Percentiles rank a stretch among this genome's conserved stretches.
These are phyloP conservation scores for Coregonus ussuriensis DNA, from an alignment of 2,797 vertebrate species.

Conservation along the genomic window DNA sequence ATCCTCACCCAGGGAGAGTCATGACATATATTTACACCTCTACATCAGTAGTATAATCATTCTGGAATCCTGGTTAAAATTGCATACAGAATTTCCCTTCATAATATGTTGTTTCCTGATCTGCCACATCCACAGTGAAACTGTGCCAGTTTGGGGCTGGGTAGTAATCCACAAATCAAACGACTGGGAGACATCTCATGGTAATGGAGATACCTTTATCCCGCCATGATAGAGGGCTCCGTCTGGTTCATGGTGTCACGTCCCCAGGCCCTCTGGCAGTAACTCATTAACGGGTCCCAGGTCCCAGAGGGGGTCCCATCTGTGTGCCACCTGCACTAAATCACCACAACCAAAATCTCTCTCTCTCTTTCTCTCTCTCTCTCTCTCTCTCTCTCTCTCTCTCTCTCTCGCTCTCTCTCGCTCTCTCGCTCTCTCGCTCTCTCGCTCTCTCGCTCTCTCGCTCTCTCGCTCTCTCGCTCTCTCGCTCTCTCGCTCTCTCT, in stretches of 20 bases:
- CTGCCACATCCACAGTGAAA: slow-evolving; percentile 5
- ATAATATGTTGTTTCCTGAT: slow-evolving; percentile 14
- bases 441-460: slow-evolving; percentile 1
- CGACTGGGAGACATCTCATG: slow-evolving; percentile 41
- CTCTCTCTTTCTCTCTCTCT: slow-evolving; percentile 2
- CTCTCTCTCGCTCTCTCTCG: neutral
- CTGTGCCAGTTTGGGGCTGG: slow-evolving; percentile 17
- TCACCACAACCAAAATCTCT: slow-evolving; percentile 34
- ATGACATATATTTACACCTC: neutral
- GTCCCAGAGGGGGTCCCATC: slow-evolving; percentile 46
- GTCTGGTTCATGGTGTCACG: slow-evolving; percentile 60
- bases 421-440: slow-evolving; percentile 6
- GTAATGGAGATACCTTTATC: slow-evolving; percentile 45
- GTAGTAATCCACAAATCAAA: slow-evolving; percentile 48
- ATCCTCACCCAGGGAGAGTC: too few species aligned
- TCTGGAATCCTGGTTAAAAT: neutral
- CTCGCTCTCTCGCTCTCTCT: neutral
- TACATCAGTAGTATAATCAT: neutral
- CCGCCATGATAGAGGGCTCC: slow-evolving; percentile 46
- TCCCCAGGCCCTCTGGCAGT: slow-evolving; percentile 34
- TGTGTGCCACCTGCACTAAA: slow-evolving; percentile 66
- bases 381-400: slow-evolving; percentile 3
- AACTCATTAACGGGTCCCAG: slow-evolving; percentile 61
- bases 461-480: slow-evolving; percentile 19
- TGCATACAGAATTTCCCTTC: neutral